phyloP scores from a whole-genome alignment of 1,140 invertebrate species.

The Drosophila bifasciata region DNA sequence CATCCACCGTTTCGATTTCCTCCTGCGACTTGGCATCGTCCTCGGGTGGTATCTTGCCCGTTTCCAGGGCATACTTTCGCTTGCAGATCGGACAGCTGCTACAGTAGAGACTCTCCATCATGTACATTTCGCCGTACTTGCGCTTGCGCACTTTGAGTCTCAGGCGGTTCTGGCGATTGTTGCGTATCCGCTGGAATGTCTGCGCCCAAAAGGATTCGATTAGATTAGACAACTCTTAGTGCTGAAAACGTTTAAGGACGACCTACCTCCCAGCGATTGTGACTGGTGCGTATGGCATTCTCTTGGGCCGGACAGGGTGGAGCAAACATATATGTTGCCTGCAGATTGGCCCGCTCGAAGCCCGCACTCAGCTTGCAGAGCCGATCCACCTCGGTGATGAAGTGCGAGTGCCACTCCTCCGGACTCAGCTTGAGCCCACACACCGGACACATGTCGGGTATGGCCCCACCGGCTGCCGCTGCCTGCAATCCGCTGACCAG shows the following conservation, averaged over 20 bases:
- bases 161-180: conserved; percentile 90
- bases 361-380: conserved; percentile 87
- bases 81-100: conserved; percentile 91
- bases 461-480: conserved; percentile 66
- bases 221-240: background rate
- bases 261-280: conserved; percentile 90
- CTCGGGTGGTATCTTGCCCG: conserved; percentile 85
- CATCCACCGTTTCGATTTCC: conserved; percentile 86
- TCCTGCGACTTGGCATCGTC: conserved; percentile 80
- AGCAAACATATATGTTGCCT: conserved; percentile 82
- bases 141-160: conserved; percentile 87
- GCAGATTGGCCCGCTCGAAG: conserved; percentile 84
- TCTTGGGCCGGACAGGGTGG: conserved; percentile 84
- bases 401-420: conserved; percentile 91
- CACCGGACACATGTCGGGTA: conserved; percentile 88
- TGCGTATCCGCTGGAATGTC: conserved; percentile 92
- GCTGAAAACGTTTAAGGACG: no score
- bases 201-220: conserved; percentile 20
- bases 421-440: conserved; percentile 90
- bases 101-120: conserved; percentile 83
- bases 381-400: conserved; percentile 91
- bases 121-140: conserved; percentile 87
- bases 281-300: conserved; percentile 85
- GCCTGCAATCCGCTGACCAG: conserved; percentile 66
- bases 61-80: conserved; percentile 88